Evolutionary conservation across 1,140 invertebrate genomes (phyloP), one percentile per base, ranked within the genome.

Genomic region (Dinoponera quadriceps): DNA sequence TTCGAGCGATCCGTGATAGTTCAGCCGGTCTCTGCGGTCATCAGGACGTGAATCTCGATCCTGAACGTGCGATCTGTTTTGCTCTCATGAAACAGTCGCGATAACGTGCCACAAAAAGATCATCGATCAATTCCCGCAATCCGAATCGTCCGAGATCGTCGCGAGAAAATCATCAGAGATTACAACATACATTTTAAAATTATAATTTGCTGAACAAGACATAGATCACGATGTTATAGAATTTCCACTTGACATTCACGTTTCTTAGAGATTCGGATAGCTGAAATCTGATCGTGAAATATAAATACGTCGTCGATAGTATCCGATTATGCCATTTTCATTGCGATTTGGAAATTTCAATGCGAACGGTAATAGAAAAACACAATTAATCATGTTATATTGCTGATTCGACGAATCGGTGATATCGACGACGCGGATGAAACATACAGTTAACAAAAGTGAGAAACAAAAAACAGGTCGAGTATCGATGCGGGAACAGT

Each of bases 11-110:
- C 33, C 25, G 33, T 82, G 44, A 29, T 22, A 44, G 48, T 18
- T 49, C 4, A 7, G n/a, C 73, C 63, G 63, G 44, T 80, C 65
- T 29, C 25, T 84, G 18, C 48, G 65, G 74, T 80, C 22, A 11
- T 27, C 71, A 57, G 13, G 13, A 82, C 57, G 44, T 54, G 44
- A 2, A 63, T 63, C 18, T 73, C 9, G n/a, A 73, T 48, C 29
- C 38, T 72, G 25, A 16, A 0, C 25, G 9, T 63, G 60, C 60
- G 20, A 29, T 65, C 29, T 38, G 33, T 74, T 7, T 74, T 38
- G n/a, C 59, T n/a, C 27, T 16, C 5, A 54, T 51, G 14, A 72
- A 16, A 38, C 51, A 60, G 44, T 60, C 3, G 14, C 25, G 3
- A 69, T 33, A 25, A 62, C n/a, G 59, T 75, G 27, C 60, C 7